Evolutionary conservation across 2,113 vertebrate genomes (phyloP).

Genomic region (Eira barbara): DNA sequence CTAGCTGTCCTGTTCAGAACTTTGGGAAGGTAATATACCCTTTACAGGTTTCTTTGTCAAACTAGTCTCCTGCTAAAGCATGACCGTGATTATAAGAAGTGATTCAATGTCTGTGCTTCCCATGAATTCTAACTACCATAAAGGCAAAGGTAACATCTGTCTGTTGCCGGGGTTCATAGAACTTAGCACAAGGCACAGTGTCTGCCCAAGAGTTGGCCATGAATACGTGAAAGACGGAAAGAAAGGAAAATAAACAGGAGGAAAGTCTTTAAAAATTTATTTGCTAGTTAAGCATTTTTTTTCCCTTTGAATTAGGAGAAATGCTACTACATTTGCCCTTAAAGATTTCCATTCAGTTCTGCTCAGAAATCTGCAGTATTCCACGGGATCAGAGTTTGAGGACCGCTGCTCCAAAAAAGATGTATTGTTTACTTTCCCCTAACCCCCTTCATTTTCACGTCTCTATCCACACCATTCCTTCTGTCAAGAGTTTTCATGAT

Average conservation of each 20-base stretch:
- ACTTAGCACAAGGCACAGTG: too few species aligned
- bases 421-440: neutral
- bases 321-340: neutral
- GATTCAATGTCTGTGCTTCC: neutral
- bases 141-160: neutral
- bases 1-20: too few species aligned
- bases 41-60: neutral
- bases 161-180: fast-evolving
- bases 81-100: neutral
- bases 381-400: neutral
- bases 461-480: neutral
- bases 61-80: neutral
- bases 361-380: neutral
- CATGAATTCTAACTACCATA: neutral
- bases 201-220: neutral
- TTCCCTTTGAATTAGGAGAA: neutral
- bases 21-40: neutral
- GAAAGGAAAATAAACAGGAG: neutral
- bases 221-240: neutral
- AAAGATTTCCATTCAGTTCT: neutral
- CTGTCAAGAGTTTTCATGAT: neutral
- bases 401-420: neutral
- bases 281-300: neutral
- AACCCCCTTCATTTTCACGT: too few species aligned
- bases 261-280: neutral